phyloP scores from a whole-genome alignment of 2,888 invertebrate genomes.

The Iselma pallidipennis region DNA sequence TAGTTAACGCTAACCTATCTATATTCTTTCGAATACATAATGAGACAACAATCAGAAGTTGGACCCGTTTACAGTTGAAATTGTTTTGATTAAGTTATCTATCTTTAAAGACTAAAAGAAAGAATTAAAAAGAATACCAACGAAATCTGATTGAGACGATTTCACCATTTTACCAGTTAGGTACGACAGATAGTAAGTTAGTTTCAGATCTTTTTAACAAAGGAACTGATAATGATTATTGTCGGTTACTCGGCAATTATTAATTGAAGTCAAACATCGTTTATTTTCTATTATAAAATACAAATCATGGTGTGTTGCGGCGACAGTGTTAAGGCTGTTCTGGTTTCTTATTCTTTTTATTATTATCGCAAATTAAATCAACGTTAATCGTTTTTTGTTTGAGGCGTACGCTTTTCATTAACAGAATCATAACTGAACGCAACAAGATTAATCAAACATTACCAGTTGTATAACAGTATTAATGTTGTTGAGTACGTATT shows the following conservation, averaged over 20 bases:
- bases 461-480: not conserved
- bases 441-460: not conserved
- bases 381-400: slow-evolving; percentile 32
- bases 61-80: slow-evolving; percentile 9
- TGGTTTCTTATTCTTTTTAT: not conserved
- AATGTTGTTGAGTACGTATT: no score
- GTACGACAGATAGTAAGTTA: slow-evolving; percentile 4
- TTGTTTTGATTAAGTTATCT: slow-evolving; percentile 23
- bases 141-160: not conserved
- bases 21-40: slow-evolving; percentile 9
- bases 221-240: slow-evolving; percentile 34
- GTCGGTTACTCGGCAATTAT: slow-evolving; percentile 36
- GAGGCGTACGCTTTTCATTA: slow-evolving; percentile 22
- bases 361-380: slow-evolving; percentile 44
- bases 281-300: slow-evolving; percentile 33
- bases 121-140: no score
- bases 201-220: slow-evolving; percentile 34
- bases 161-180: not conserved
- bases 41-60: slow-evolving; percentile 21
- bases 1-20: not conserved
- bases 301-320: slow-evolving; percentile 33
- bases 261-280: slow-evolving; percentile 38
- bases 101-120: slow-evolving; percentile 8
- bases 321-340: not conserved
- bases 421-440: slow-evolving; percentile 13